phyloP scores from a whole-genome alignment of 2,797 vertebrate genomes.

The Falco concolor region DNA sequence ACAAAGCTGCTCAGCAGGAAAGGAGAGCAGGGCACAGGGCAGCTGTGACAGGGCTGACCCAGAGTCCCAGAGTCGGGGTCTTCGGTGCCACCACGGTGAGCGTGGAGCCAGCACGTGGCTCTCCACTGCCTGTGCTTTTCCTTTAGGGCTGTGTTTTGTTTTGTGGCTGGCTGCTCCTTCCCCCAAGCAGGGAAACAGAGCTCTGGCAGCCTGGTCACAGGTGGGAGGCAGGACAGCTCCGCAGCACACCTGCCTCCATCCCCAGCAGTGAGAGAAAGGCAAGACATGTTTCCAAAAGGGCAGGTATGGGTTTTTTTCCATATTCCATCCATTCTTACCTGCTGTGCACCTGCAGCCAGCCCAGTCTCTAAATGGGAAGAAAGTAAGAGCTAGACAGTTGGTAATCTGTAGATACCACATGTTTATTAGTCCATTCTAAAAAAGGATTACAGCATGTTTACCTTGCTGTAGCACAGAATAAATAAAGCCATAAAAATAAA shows the following conservation, averaged over 20 bases:
- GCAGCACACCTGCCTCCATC: accelerated
- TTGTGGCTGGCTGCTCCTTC: not conserved
- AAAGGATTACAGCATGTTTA: constrained; percentile 18
- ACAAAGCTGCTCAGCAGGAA: not conserved
- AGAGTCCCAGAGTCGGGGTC: not conserved
- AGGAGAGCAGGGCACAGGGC: accelerated
- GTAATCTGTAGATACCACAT: not conserved
- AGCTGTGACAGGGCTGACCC: not conserved
- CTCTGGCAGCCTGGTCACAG: not conserved
- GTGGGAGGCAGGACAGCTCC: not conserved
- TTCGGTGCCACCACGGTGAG: accelerated
- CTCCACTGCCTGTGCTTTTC: accelerated
- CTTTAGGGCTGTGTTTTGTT: not conserved
- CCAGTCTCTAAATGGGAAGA: not conserved
- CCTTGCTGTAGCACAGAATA: constrained; percentile 46
- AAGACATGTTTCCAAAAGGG: not conserved
- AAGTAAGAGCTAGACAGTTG: not conserved
- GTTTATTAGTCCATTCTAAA: constrained; percentile 48
- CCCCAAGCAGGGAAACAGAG: accelerated
- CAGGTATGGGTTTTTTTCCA: accelerated
- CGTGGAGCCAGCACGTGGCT: accelerated
- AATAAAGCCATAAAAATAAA: constrained; percentile 63
- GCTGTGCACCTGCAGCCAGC: not conserved
- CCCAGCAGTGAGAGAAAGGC: not conserved
- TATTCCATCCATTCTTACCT: not conserved